phyloP scores from a whole-genome alignment of 2,888 invertebrate species.

The Thyatira batis region DNA sequence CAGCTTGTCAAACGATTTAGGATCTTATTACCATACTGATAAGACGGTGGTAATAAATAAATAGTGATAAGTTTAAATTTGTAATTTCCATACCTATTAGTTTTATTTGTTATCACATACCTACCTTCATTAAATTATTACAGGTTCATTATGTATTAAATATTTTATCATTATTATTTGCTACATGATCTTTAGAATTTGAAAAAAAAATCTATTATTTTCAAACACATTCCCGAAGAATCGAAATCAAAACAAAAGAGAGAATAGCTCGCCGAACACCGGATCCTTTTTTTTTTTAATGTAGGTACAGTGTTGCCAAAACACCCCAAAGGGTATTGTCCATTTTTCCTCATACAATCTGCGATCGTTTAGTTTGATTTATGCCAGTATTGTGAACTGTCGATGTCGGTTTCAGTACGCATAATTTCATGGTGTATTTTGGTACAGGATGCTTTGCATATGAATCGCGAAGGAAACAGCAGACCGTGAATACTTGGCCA shows the following conservation, averaged over 20 bases:
- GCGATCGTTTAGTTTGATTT: background rate
- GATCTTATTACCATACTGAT: background rate
- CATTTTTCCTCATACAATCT: background rate
- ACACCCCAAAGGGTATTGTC: background rate
- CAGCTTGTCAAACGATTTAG: background rate
- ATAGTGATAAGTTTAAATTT: background rate
- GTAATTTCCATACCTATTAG: constrained; percentile 1
- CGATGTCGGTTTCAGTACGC: background rate
- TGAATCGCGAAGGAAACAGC: constrained; percentile 16
- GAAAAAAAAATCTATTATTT: too few species aligned
- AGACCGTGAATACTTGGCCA: constrained; percentile 8
- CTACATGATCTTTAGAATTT: too few species aligned
- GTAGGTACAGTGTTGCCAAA: background rate
- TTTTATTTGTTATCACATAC: constrained; percentile 4
- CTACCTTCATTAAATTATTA: too few species aligned
- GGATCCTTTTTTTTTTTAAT: too few species aligned
- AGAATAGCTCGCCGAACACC: too few species aligned
- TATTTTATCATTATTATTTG: too few species aligned
- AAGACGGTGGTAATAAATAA: background rate
- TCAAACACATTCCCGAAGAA: too few species aligned
- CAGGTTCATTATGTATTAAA: too few species aligned
- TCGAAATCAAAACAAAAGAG: too few species aligned
- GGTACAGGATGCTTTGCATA: constrained; percentile 17
- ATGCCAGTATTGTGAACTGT: background rate
- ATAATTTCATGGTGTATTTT: constrained; percentile 9